Conservation (phyloP, 2,888 invertebrate species). For the Drosophila merina region DNA sequence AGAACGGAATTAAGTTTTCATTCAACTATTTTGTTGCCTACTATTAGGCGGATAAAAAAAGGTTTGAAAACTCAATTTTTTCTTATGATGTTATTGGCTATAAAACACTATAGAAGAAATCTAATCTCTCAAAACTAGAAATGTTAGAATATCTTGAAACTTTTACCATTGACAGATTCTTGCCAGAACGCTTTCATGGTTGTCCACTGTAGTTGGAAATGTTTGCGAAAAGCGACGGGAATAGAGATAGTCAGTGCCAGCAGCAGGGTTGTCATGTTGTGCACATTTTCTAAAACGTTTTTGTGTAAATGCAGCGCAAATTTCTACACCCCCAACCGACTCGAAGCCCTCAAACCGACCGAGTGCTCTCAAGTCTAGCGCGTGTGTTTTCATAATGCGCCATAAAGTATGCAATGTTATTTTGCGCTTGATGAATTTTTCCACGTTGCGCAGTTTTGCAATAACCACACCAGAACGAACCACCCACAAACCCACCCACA, state of each 20-base stretch:
- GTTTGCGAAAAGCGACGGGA: constrained; percentile 9
- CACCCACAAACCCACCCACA: constrained; percentile 3
- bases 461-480: constrained; percentile 16
- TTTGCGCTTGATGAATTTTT: constrained; percentile 79
- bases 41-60: neutral
- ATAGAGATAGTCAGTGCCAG: constrained; percentile 4
- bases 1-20: neutral
- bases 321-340: constrained; percentile 25
- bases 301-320: constrained; percentile 71
- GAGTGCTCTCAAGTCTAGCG: constrained; percentile 26
- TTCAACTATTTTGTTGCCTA: neutral
- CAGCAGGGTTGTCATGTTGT: constrained; percentile 51
- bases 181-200: neutral
- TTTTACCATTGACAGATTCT: neutral
- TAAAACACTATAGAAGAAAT: no score
- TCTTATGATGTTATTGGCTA: neutral
- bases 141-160: neutral
- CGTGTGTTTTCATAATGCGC: constrained; percentile 78
- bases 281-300: constrained; percentile 72
- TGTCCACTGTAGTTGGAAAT: constrained; percentile 50
- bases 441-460: constrained; percentile 63
- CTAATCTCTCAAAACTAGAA: neutral
- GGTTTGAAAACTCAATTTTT: neutral
- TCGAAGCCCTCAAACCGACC: constrained; percentile 2
- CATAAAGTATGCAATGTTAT: constrained; percentile 79